Conservation (phyloP, 2,888 invertebrate species). For the Tetheella fluctuosa region DNA sequence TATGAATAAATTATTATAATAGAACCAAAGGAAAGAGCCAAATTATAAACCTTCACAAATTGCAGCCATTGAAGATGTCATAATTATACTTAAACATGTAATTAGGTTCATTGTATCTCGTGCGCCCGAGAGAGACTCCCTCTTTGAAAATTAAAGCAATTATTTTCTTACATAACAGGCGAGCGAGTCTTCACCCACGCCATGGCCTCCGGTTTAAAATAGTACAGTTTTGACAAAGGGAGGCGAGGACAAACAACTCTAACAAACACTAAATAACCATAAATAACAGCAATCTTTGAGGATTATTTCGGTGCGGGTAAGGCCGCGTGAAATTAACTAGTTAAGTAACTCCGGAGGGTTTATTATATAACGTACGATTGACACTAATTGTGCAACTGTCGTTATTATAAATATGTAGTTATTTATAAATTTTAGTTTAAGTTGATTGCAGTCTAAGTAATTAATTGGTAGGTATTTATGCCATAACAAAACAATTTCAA, state of each 20-base stretch:
- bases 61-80: slow-evolving; percentile 9
- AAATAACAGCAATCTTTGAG: slow-evolving; percentile 50
- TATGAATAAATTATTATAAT: too few relatives aligned
- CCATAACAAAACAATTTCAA: not conserved
- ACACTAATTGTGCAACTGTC: not conserved
- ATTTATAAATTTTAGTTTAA: too few relatives aligned
- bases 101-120: slow-evolving; percentile 9
- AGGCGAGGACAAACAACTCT: slow-evolving; percentile 36
- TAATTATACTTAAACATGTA: slow-evolving; percentile 10
- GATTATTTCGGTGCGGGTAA: slow-evolving; percentile 39
- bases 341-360: slow-evolving; percentile 18
- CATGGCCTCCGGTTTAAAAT: not conserved
- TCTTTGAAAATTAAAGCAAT: slow-evolving; percentile 9
- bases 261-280: slow-evolving; percentile 44
- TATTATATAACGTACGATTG: slow-evolving; percentile 2
- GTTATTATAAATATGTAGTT: not conserved
- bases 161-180: slow-evolving; percentile 18
- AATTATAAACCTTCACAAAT: slow-evolving; percentile 2
- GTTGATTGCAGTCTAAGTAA: too few relatives aligned
- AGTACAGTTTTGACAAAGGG: not conserved
- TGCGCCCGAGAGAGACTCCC: slow-evolving; percentile 9
- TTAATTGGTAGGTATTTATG: too few relatives aligned
- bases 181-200: not conserved
- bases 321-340: slow-evolving; percentile 51
- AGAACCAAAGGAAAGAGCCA: not conserved